phyloP scores from a whole-genome alignment of 1,140 invertebrate species.

The Tetranychus cinnabarinus region DNA sequence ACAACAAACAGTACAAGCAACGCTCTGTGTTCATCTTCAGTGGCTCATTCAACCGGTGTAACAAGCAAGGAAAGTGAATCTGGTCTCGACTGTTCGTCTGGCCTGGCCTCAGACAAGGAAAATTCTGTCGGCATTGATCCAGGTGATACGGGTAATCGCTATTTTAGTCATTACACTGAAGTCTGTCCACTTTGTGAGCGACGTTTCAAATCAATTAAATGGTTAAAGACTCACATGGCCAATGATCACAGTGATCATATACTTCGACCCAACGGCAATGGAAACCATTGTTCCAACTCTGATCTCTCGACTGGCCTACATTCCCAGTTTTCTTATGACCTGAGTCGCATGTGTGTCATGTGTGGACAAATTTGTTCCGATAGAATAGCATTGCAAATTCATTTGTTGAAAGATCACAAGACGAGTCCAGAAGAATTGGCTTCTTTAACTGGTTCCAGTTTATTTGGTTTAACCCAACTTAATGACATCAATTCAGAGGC shows the following conservation, averaged over 20 bases:
- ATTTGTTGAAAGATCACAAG: constrained; percentile 30
- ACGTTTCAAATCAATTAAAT: constrained; percentile 65
- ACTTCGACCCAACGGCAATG: neutral
- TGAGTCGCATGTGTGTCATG: constrained; percentile 20
- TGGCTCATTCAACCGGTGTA: neutral
- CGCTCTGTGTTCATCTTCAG: neutral
- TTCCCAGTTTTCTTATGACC: neutral
- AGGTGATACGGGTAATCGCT: constrained; percentile 27
- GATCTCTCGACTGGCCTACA: neutral
- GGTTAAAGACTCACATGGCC: constrained; percentile 62
- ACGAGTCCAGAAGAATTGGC: constrained; percentile 16
- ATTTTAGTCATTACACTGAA: constrained; percentile 45
- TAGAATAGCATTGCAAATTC: constrained; percentile 27
- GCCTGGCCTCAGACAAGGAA: neutral
- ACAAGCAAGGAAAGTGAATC: neutral
- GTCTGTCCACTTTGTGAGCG: constrained; percentile 63
- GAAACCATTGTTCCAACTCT: neutral
- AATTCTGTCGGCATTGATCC: constrained; percentile 2
- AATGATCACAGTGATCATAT: constrained; percentile 49
- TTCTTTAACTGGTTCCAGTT: constrained; percentile 1
- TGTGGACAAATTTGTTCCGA: constrained; percentile 26
- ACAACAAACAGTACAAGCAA: too few species aligned
- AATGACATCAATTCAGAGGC: constrained; percentile 5
- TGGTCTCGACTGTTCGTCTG: neutral
- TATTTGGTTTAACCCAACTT: constrained; percentile 7